These are phyloP conservation scores for Himalopsyche tibetana DNA, from an alignment of 2,888 invertebrate genomes.

Conservation along the genomic window DNA sequence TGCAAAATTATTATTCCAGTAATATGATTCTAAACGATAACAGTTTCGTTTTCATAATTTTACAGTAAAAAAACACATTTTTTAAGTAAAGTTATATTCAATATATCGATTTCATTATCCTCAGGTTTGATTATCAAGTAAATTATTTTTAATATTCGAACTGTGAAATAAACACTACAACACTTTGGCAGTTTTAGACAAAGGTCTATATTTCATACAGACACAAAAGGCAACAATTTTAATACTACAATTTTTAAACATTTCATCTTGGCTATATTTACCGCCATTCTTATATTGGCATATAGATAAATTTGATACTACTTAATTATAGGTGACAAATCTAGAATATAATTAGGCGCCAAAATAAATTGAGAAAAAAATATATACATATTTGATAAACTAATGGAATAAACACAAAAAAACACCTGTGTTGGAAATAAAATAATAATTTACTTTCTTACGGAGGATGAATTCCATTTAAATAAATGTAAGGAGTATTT, in stretches of 20 bases:
- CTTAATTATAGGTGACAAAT: slow-evolving; percentile 14
- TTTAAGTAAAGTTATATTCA: background rate
- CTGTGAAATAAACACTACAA: background rate
- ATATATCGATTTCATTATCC: background rate
- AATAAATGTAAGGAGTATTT: too few species aligned
- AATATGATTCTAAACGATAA: background rate
- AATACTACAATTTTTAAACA: slow-evolving; percentile 1
- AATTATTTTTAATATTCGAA: background rate
- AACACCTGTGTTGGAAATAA: too few species aligned
- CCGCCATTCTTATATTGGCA: background rate
- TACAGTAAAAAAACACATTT: slow-evolving; percentile 15
- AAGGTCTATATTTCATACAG: slow-evolving; percentile 29
- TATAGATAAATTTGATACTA: slow-evolving; percentile 40
- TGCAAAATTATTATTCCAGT: slow-evolving; percentile 4
- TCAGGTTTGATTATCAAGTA: background rate
- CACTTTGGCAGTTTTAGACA: slow-evolving; percentile 17
- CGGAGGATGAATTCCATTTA: too few species aligned
- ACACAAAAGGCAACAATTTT: slow-evolving; percentile 28
- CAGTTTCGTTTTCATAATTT: background rate
- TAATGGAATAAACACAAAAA: slow-evolving; percentile 1
- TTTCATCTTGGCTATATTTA: background rate
- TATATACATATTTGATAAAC: background rate
- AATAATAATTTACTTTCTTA: too few species aligned
- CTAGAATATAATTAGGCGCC: background rate
- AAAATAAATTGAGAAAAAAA: background rate